Conservation (phyloP, 2,888 invertebrate species). For the Drosophila infuscata region DNA sequence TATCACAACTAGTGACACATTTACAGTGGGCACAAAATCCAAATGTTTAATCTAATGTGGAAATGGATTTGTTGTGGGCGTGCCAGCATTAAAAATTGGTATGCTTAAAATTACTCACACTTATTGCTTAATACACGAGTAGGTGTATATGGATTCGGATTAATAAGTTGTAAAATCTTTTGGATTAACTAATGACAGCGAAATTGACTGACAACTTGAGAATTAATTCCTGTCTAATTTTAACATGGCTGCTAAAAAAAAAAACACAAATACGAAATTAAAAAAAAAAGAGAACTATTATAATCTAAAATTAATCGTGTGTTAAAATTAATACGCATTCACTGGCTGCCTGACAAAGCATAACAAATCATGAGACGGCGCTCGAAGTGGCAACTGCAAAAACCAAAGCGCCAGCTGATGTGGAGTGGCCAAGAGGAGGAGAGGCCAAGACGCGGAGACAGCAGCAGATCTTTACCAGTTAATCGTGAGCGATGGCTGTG, state of each 20-base stretch:
- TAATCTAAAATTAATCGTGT: slow-evolving; percentile 74
- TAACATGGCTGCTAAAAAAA: slow-evolving; percentile 25
- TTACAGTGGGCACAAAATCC: slow-evolving; percentile 9
- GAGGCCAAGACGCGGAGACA: slow-evolving; percentile 9
- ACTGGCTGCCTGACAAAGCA: slow-evolving; percentile 65
- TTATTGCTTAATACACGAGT: slow-evolving; percentile 20
- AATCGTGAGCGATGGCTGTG: slow-evolving; percentile 72
- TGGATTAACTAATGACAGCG: slow-evolving; percentile 40
- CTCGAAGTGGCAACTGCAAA: slow-evolving; percentile 58
- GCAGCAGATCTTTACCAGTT: slow-evolving; percentile 53
- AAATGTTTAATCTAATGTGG: neutral
- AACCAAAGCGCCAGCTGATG: slow-evolving; percentile 60
- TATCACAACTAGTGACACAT: neutral
- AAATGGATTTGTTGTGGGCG: slow-evolving; percentile 12
- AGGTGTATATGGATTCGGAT: slow-evolving; percentile 14
- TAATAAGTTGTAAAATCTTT: slow-evolving; percentile 37
- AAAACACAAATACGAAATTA: neutral
- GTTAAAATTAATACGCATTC: slow-evolving; percentile 73
- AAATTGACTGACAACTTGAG: slow-evolving; percentile 42
- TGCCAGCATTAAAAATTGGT: slow-evolving; percentile 2
- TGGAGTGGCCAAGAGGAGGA: neutral
- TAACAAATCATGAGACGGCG: slow-evolving; percentile 69
- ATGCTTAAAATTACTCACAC: slow-evolving; percentile 1
- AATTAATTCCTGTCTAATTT: slow-evolving; percentile 45
- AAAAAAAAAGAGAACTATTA: slow-evolving; percentile 30